Evolutionary conservation across 1,140 invertebrate species (phyloP).

Genomic region (Macrotrachela quadricornifera): DNA sequence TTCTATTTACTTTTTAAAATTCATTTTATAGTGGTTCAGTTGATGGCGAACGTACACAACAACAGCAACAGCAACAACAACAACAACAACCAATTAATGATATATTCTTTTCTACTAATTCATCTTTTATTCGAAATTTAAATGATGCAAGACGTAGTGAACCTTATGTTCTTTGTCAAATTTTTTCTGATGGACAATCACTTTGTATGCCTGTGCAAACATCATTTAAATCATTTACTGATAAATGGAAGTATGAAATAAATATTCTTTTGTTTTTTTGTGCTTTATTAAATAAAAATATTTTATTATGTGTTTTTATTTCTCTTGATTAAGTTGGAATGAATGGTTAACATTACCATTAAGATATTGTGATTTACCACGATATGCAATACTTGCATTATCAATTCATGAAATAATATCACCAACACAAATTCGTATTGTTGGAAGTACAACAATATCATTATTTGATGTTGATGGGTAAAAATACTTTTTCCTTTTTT

Average conservation of each 20-base stretch:
- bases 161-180: constrained; percentile 54
- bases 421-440: constrained; percentile 43
- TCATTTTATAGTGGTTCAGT: too few species aligned
- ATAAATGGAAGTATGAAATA: too few species aligned
- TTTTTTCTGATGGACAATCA: constrained; percentile 57
- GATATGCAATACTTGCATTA: constrained; percentile 17
- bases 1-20: too few species aligned
- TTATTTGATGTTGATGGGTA: constrained; percentile 8
- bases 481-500: background rate
- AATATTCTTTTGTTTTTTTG: too few species aligned
- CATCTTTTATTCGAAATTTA: too few species aligned
- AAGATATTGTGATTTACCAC: constrained; percentile 67
- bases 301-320: too few species aligned
- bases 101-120: too few species aligned
- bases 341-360: constrained; percentile 85
- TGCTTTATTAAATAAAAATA: too few species aligned
- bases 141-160: too few species aligned
- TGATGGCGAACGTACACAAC: too few species aligned
- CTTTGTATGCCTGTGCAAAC: constrained; percentile 68
- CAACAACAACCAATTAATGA: too few species aligned
- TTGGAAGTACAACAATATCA: constrained; percentile 1
- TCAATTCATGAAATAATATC: constrained; percentile 1
- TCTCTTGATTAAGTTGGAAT: constrained; percentile 45
- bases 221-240: constrained; percentile 51
- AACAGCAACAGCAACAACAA: too few species aligned